Percentiles rank a stretch among this genome's conserved stretches.
Evolutionary conservation across 2,113 vertebrate species (phyloP).

Genomic region (Caracal caracal): DNA sequence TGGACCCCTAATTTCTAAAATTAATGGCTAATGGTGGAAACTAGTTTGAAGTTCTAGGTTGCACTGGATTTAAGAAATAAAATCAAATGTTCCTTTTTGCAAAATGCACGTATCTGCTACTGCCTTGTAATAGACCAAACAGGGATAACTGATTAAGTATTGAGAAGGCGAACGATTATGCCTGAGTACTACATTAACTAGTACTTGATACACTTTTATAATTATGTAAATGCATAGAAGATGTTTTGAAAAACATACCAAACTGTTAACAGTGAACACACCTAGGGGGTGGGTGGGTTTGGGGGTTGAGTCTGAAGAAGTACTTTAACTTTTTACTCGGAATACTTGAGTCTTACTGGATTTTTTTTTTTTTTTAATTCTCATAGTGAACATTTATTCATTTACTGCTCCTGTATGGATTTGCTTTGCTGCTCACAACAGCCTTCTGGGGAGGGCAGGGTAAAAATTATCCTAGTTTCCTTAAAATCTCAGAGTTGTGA

Average conservation of each 20-base stretch:
- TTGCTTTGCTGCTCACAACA: neutral
- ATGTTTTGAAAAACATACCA: neutral
- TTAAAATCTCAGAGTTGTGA: neutral
- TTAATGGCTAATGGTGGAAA: neutral
- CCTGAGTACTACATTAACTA: neutral
- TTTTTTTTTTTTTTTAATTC: neutral
- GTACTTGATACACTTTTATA: neutral
- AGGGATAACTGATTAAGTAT: neutral
- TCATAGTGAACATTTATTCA: neutral
- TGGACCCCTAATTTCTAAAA: slow-evolving; percentile 11
- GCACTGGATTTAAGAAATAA: neutral
- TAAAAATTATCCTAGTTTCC: neutral
- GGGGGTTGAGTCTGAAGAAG: neutral
- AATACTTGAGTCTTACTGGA: neutral
- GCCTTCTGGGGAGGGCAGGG: neutral
- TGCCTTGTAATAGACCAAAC: neutral
- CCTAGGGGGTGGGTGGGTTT: neutral
- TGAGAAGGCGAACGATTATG: neutral
- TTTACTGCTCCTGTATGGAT: neutral
- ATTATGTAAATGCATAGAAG: neutral
- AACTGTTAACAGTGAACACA: neutral
- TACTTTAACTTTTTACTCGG: neutral
- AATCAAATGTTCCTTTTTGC: neutral
- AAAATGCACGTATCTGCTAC: neutral
- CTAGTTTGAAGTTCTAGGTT: slow-evolving; percentile 26